phyloP scores from a whole-genome alignment of 2,888 invertebrate species.

The Amiota mariae region DNA sequence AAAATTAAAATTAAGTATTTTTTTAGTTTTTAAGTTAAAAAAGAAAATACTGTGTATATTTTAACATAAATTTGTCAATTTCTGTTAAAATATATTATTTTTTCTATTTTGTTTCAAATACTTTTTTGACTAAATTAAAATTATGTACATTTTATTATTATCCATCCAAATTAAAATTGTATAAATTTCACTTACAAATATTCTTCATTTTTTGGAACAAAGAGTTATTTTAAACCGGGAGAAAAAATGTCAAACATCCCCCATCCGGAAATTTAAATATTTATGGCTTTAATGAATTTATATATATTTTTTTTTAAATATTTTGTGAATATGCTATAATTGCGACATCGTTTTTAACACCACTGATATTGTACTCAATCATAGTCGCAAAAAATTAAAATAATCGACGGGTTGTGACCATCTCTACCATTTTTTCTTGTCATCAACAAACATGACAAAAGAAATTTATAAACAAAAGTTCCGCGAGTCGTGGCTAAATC shows the following conservation, averaged over 20 bases:
- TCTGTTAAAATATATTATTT: conserved; percentile 41
- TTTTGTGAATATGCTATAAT: too few relatives aligned
- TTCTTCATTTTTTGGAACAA: not conserved
- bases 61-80: conserved; percentile 30
- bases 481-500: too few relatives aligned
- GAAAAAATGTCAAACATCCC: not conserved
- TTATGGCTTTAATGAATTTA: too few relatives aligned
- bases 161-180: conserved; percentile 23
- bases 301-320: too few relatives aligned
- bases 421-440: too few relatives aligned
- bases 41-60: conserved; percentile 26
- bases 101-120: conserved; percentile 28
- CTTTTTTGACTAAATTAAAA: conserved; percentile 43
- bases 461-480: too few relatives aligned
- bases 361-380: too few relatives aligned
- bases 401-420: too few relatives aligned
- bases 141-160: conserved; percentile 44
- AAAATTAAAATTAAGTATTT: conserved; percentile 30
- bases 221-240: not conserved
- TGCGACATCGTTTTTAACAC: too few relatives aligned
- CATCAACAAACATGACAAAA: too few relatives aligned
- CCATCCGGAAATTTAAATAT: not conserved
- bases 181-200: conserved; percentile 21
- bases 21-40: conserved; percentile 4
- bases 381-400: too few relatives aligned